These are phyloP conservation scores for Sminthurinus aureus DNA, from an alignment of 2,888 invertebrate species.

Conservation along the genomic window DNA sequence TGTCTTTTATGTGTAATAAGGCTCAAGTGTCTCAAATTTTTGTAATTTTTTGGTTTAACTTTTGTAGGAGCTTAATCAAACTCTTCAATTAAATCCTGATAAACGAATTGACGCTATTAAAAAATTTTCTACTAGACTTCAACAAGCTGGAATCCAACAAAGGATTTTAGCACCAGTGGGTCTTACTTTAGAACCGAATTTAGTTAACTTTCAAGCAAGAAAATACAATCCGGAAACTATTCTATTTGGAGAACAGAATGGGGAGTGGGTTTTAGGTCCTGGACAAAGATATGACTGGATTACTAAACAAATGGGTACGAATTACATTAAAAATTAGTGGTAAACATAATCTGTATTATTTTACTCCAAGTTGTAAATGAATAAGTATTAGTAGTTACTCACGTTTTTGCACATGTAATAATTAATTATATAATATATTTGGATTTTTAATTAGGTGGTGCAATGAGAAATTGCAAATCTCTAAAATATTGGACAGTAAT, in stretches of 20 bases:
- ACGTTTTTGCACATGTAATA: too few species aligned
- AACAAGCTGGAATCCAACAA: background rate
- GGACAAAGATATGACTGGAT: background rate
- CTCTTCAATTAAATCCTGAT: background rate
- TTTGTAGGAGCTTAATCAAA: background rate
- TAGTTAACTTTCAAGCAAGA: background rate
- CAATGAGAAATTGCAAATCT: background rate
- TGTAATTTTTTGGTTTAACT: too few species aligned
- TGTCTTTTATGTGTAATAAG: too few species aligned
- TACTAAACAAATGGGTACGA: background rate
- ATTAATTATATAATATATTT: too few species aligned
- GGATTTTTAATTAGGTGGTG: too few species aligned
- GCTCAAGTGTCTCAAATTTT: too few species aligned
- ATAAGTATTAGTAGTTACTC: too few species aligned
- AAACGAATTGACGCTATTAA: background rate
- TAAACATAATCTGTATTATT: too few species aligned
- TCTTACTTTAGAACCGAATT: background rate
- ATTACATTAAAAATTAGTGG: too few species aligned
- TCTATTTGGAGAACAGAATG: background rate
- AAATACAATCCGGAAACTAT: slow-evolving; percentile 9
- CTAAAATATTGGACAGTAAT: background rate
- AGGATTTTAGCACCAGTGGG: slow-evolving; percentile 6
- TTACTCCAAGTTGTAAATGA: too few species aligned
- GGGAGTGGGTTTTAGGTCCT: background rate
- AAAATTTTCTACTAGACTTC: background rate